Base-by-base conservation (phyloP, 2,797 vertebrate genomes). In the Pseudochaenichthys georgianus region DNA sequence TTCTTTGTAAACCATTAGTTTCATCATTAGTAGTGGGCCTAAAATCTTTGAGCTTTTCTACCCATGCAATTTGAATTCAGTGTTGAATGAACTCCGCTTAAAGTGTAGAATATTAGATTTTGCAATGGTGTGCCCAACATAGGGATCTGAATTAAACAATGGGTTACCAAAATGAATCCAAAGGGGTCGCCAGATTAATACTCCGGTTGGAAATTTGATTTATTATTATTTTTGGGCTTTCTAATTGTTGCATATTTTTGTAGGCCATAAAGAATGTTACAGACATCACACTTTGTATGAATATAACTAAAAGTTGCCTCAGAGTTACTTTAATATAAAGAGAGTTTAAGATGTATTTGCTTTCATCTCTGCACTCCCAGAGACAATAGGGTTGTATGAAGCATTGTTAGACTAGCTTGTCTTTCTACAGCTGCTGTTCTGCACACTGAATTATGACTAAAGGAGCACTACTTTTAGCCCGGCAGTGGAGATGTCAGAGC, bases 361-460 rank as follows among this genome's bases (percentile, higher is more conserved):
- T 72, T 63, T 78, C 75, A 42, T 54, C 45, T 50, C 50, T 70
- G 42, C 21, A 13, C 38, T 68, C 4, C n/a, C 34, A 23, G 38
- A 73, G 41, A 85, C 73, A 78, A 63, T 21, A 57, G 42, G 50
- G 28, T 57, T 51, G 38, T 55, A 21, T 55, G 15, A 38, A 34
- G 43, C 42, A 62, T 43, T 12, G 45, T 57, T 75, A 15, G 55
- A 72, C 31, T 38, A 23, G 21, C 28, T 82, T 70, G 64, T 75
- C 70, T 43, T 38, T 45, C 34, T 63, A 69, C 41, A 62, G 55
- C 38, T 48, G 52, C 72, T 62, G 54, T 45, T 28, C 50, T 51
- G 72, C 52, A 58, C 72, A 62, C 23, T 84, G 60, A 85, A 57
- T 89, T 73, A 83, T 78, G 79, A 83, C 69, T 77, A 54, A 69